phyloP scores from a whole-genome alignment of 2,888 invertebrate genomes.

The Homarus gammarus region DNA sequence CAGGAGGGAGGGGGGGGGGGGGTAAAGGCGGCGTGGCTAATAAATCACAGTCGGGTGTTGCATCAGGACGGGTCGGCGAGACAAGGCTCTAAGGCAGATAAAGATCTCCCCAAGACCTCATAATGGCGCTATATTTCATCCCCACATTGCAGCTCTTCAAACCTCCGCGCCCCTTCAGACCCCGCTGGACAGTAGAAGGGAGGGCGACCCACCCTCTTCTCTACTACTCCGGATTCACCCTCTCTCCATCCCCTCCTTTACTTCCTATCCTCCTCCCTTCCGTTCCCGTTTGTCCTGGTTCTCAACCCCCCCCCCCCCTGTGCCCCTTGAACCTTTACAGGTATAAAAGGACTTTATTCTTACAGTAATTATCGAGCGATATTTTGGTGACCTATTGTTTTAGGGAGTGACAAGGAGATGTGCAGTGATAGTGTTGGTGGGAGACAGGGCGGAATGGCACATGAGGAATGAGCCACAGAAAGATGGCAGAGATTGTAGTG shows the following conservation, averaged over 20 bases:
- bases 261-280: too few relatives aligned
- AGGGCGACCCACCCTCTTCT: background rate
- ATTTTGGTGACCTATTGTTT: slow-evolving; percentile 58
- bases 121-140: slow-evolving; percentile 71
- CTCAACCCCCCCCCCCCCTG: background rate
- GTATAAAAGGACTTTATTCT: slow-evolving; percentile 42
- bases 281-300: too few relatives aligned
- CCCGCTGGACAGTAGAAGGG: slow-evolving; percentile 20
- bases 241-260: background rate
- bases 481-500: slow-evolving; percentile 69
- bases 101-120: slow-evolving; percentile 68
- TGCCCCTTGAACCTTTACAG: background rate
- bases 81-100: slow-evolving; percentile 60
- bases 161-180: slow-evolving; percentile 24
- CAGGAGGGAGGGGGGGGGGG: background rate
- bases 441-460: slow-evolving; percentile 62
- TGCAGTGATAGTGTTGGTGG: slow-evolving; percentile 53
- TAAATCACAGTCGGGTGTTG: slow-evolving; percentile 51
- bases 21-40: slow-evolving; percentile 11
- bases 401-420: slow-evolving; percentile 59
- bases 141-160: slow-evolving; percentile 57
- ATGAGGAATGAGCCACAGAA: slow-evolving; percentile 64
- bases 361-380: slow-evolving; percentile 48
- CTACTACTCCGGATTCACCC: background rate
- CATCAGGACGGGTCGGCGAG: slow-evolving; percentile 51